Evolutionary conservation across 2,797 vertebrate genomes (phyloP).

Genomic region (Amblyraja radiata): DNA sequence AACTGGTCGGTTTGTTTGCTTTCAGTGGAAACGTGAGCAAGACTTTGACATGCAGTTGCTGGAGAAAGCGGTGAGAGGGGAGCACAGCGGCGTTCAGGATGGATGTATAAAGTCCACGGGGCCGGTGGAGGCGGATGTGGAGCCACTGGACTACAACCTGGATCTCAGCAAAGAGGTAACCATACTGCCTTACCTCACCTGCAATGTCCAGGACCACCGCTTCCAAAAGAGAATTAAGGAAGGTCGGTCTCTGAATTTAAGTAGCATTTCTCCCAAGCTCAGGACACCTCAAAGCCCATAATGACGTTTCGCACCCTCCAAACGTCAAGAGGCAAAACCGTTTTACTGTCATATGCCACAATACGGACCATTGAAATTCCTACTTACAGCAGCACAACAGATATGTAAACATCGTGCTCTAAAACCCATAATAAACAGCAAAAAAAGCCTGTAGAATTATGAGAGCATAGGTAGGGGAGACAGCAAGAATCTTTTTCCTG

Average conservation of each 20-base stretch:
- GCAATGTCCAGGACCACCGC: neutral
- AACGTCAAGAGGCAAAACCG: too few species aligned
- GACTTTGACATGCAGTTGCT: slow-evolving; percentile 97
- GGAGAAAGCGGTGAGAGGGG: slow-evolving; percentile 77
- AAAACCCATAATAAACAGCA: too few species aligned
- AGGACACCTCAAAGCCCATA: neutral
- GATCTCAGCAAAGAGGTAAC: slow-evolving; percentile 91
- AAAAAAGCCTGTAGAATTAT: too few species aligned
- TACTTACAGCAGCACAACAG: too few species aligned
- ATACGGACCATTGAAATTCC: too few species aligned
- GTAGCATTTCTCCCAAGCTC: neutral
- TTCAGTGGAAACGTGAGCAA: slow-evolving; percentile 95
- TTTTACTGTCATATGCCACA: too few species aligned
- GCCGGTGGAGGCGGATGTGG: slow-evolving; percentile 71
- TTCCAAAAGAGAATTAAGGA: neutral
- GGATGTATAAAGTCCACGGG: slow-evolving; percentile 58
- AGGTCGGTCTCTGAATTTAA: neutral
- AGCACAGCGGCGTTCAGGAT: slow-evolving; percentile 65
- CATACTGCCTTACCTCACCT: neutral
- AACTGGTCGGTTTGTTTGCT: slow-evolving; percentile 47
- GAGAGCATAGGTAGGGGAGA: too few species aligned
- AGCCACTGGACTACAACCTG: slow-evolving; percentile 81
- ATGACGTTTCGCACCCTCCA: neutral
- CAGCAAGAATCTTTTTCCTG: too few species aligned
- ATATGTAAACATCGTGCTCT: too few species aligned